phyloP scores from a whole-genome alignment of 2,797 vertebrate species.

The Poecilia picta region DNA sequence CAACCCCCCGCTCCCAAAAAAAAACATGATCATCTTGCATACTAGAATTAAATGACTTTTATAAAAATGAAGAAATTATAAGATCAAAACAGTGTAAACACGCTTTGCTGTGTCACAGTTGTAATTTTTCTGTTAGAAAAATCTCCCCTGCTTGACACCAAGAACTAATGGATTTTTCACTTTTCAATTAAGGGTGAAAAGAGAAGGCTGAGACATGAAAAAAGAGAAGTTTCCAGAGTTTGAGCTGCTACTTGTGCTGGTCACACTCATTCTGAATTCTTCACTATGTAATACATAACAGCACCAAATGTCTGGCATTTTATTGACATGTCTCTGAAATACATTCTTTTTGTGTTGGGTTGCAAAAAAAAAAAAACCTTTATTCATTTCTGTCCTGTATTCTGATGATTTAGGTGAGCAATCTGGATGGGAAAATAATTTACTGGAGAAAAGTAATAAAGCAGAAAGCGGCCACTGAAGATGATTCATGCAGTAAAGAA shows the following conservation, averaged over 20 bases:
- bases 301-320: slow-evolving; percentile 21
- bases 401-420: slow-evolving; percentile 39
- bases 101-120: background rate
- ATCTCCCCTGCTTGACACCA: background rate
- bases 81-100: background rate
- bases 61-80: background rate
- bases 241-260: slow-evolving; percentile 7
- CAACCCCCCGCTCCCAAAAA: too few relatives aligned
- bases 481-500: slow-evolving; percentile 40
- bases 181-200: background rate
- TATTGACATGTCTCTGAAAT: slow-evolving; percentile 34
- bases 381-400: slow-evolving; percentile 31
- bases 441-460: slow-evolving; percentile 34
- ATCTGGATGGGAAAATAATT: slow-evolving; percentile 40
- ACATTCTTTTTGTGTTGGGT: slow-evolving; percentile 7
- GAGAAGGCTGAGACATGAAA: background rate
- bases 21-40: slow-evolving; percentile 18
- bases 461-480: slow-evolving; percentile 18
- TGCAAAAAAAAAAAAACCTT: slow-evolving; percentile 37
- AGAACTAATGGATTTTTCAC: background rate
- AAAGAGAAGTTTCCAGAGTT: background rate
- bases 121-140: background rate
- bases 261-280: slow-evolving; percentile 1
- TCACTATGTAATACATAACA: slow-evolving; percentile 15
- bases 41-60: slow-evolving; percentile 5